A percentile compares a stretch with the other conserved stretches of the same genome.
Evolutionary conservation across 1,140 invertebrate species (phyloP).

Genomic region (Heliconius hermathena): DNA sequence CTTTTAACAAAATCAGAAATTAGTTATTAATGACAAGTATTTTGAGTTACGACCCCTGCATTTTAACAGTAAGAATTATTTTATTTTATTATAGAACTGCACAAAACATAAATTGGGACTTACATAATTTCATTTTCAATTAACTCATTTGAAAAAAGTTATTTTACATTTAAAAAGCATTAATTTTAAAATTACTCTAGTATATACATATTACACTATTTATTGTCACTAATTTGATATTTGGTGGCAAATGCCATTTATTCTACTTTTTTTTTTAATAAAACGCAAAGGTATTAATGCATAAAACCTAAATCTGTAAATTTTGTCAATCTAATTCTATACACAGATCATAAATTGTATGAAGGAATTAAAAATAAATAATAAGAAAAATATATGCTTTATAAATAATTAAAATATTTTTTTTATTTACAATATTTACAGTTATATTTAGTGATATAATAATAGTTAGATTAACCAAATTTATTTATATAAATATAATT

Average conservation of each 20-base stretch:
- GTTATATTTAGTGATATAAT: not conserved
- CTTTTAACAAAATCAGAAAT: too few relatives aligned
- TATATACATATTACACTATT: conserved; percentile 30
- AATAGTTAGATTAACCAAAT: not conserved
- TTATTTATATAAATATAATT: not conserved
- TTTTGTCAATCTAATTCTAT: not conserved
- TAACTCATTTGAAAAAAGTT: not conserved
- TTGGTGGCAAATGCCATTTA: conserved; percentile 19
- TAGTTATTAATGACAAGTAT: too few relatives aligned
- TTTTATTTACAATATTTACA: conserved; percentile 37
- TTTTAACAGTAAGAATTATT: too few relatives aligned
- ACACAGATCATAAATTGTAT: conserved; percentile 13
- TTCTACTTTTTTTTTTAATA: conserved; percentile 16
- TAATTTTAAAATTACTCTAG: conserved; percentile 7
- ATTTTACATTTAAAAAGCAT: conserved; percentile 11
- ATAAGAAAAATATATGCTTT: conserved; percentile 5
- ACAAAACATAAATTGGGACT: not conserved
- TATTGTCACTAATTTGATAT: conserved; percentile 41
- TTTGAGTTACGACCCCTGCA: too few relatives aligned
- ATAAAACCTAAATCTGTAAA: not conserved
- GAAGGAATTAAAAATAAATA: conserved; percentile 13
- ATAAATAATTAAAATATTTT: conserved; percentile 18
- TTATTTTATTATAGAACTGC: too few relatives aligned
- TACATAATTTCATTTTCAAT: not conserved
- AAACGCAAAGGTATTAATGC: not conserved